Evolutionary conservation across 2,888 invertebrate genomes (phyloP).

Genomic region (Eupsilia transversa): DNA sequence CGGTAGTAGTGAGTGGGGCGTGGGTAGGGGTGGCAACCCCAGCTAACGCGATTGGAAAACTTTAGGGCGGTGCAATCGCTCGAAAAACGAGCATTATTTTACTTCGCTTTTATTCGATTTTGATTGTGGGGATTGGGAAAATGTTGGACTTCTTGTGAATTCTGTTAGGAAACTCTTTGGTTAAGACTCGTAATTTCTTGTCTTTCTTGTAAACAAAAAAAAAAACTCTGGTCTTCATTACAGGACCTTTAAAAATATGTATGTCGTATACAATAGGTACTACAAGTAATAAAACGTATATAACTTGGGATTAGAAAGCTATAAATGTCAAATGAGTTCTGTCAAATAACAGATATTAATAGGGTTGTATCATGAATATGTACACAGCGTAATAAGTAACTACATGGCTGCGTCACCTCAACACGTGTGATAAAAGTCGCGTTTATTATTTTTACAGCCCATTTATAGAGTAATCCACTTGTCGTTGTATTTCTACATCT

Average conservation of each 20-base stretch:
- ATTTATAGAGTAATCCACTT: conserved; percentile 63
- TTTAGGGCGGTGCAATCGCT: conserved; percentile 80
- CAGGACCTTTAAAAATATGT: not conserved
- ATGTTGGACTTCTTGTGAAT: conserved; percentile 1
- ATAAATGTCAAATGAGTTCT: conserved; percentile 7
- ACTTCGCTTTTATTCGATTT: conserved; percentile 51
- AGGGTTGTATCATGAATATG: conserved; percentile 14
- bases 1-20: conserved; percentile 73
- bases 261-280: not conserved
- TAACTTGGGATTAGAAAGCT: not conserved
- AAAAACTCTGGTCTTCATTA: not conserved
- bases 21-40: conserved; percentile 74
- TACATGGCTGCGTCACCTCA: conserved; percentile 20
- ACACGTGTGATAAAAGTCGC: conserved; percentile 43
- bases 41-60: conserved; percentile 80
- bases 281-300: not conserved
- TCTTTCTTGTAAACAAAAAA: not conserved
- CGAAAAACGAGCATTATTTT: conserved; percentile 63
- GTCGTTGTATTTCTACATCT: conserved; percentile 69
- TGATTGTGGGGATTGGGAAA: conserved; percentile 28
- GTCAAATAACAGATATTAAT: conserved; percentile 6
- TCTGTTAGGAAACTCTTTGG: not conserved
- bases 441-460: conserved; percentile 46
- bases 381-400: conserved; percentile 10
- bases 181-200: not conserved